These are phyloP conservation scores for Calidris pygmaea DNA, from an alignment of 2,113 vertebrate species.

Conservation along the genomic window DNA sequence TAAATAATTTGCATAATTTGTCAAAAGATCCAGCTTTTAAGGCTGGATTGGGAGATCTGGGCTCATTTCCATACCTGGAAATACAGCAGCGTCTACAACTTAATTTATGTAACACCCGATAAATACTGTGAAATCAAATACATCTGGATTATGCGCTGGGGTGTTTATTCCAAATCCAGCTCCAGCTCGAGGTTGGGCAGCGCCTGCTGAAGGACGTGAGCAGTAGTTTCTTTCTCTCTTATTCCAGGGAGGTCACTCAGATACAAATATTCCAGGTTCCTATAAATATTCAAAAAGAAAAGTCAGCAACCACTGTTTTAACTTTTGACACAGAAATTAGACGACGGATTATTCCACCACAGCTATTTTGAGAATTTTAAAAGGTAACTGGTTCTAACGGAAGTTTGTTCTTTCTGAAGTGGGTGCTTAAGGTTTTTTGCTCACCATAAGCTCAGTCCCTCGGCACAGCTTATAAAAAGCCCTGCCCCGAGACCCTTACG, in stretches of 20 bases:
- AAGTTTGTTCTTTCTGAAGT: neutral
- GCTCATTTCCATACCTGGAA: neutral
- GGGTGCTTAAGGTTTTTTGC: neutral
- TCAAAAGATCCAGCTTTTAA: neutral
- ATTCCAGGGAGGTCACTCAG: conserved; percentile 92
- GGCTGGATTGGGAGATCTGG: neutral
- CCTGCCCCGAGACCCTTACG: neutral
- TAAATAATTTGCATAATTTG: neutral
- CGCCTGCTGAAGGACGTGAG: conserved; percentile 77
- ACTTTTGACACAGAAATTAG: neutral
- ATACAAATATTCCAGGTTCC: conserved; percentile 88
- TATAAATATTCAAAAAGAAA: conserved; percentile 61
- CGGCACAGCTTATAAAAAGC: neutral
- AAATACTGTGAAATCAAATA: neutral
- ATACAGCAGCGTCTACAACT: neutral
- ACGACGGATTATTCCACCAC: neutral
- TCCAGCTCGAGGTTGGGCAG: conserved; percentile 83
- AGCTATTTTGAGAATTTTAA: neutral
- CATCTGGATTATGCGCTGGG: neutral
- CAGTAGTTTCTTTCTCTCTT: conserved; percentile 78
- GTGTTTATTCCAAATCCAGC: conserved; percentile 77
- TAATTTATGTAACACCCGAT: neutral
- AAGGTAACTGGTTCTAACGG: neutral
- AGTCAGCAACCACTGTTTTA: neutral
- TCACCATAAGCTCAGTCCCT: neutral